Conservation (phyloP, 2,797 vertebrate species). For the Scolopax bukidnonensis region DNA sequence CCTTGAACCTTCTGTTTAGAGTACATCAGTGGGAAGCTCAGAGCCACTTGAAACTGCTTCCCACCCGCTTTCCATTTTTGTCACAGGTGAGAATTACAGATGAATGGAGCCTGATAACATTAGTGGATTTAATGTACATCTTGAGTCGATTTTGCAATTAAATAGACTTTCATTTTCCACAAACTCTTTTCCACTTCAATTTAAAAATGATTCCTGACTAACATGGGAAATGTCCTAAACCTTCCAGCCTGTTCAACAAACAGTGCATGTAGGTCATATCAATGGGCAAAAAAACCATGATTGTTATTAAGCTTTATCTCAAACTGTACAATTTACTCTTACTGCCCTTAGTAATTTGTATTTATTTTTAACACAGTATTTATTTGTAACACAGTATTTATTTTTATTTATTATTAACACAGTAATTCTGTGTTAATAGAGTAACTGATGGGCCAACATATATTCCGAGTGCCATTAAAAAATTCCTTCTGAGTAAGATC, state of each 20-base stretch:
- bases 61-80: not conserved
- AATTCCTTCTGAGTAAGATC: not conserved
- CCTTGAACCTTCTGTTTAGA: constrained; percentile 44
- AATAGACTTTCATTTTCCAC: not conserved
- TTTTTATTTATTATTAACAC: not conserved
- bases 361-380: not conserved
- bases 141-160: not conserved
- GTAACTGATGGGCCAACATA: not conserved
- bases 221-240: not conserved
- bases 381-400: not conserved
- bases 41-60: not conserved
- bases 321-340: not conserved
- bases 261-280: no score
- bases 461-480: not conserved
- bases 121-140: not conserved
- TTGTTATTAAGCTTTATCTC: not conserved
- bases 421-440: not conserved
- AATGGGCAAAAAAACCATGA: not conserved
- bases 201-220: not conserved
- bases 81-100: not conserved
- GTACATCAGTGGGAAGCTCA: constrained; percentile 2
- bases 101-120: not conserved
- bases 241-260: not conserved
- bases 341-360: not conserved
- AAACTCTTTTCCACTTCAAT: not conserved